Base-by-base conservation (phyloP, 2,797 vertebrate genomes). In the Sebastes hopkinsi region DNA sequence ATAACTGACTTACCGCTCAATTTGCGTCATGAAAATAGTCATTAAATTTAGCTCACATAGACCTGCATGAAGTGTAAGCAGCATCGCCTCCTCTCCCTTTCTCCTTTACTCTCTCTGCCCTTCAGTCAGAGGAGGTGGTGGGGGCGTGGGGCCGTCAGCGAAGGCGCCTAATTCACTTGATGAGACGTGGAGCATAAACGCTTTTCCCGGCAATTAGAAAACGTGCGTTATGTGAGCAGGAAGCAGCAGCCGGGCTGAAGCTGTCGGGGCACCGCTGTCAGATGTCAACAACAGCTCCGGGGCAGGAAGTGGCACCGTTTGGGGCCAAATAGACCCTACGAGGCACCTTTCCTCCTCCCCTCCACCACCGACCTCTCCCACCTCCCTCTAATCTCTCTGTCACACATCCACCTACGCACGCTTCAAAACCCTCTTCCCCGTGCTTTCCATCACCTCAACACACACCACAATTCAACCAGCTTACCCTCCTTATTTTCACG, bases 201-300 rank as follows among this genome's bases (percentile, higher is more conserved):
- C 77, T 86, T 92, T n/a, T 77, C 69, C 58, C 4, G 81, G 82
- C 66, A 77, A 94, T 93, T 93, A 93, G 66, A 88, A 86, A 69
- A 82, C n/a, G 54, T 61, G 73, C 4, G 66, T 4, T 11, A n/a
- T 89, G 82, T 90, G 68, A 92, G 80, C 84, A 68, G 80, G 80
- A 95, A 94, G 91, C 82, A 61, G 59, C 88, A 83, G 86, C 67
- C 76, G 75, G 83, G 89, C 88, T 75, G 50, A 87, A 91, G 85
- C 77, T 81, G 89, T 90, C 76, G 79, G n/a, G 79, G 87, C 87
- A 74, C 85, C 20, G 81, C 94, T 91, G 93, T 93, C 91, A 89
- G 85, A 94, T 92, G 92, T 96, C 92, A 90, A 86, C 93, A 94
- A 90, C 93, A 94, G 93, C 94, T 95, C 91, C 66, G 86, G 93